Evolutionary conservation across 2,113 vertebrate species (phyloP).

Genomic region (Suricata suricatta): DNA sequence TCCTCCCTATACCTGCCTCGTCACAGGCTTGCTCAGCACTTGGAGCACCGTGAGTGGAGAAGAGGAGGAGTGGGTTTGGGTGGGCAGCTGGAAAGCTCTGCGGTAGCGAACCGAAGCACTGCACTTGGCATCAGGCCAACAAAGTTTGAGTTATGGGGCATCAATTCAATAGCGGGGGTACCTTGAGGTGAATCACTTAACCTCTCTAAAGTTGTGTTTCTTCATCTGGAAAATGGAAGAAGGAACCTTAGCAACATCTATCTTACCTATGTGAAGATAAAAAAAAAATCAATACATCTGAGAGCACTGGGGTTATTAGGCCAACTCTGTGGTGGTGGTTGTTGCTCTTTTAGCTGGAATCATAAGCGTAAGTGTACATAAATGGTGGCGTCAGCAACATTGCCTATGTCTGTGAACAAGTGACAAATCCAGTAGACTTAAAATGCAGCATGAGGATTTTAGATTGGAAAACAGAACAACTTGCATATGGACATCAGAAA

Average conservation of each 20-base stretch:
- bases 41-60: not conserved
- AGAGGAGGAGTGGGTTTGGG: not conserved
- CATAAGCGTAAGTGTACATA: not conserved
- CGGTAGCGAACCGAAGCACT: not conserved
- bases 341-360: not conserved
- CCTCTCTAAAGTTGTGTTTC: not conserved
- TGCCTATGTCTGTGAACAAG: not conserved
- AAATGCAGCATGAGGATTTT: not conserved
- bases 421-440: not conserved
- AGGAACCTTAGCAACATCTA: not conserved
- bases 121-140: not conserved
- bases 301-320: not conserved
- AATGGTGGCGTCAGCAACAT: not conserved
- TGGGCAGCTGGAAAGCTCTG: not conserved
- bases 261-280: not conserved
- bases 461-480: not conserved
- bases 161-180: not conserved
- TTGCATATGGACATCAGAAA: not conserved
- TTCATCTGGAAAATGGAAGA: not conserved
- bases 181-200: not conserved
- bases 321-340: not conserved
- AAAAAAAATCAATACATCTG: not conserved
- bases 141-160: not conserved
- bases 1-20: not conserved
- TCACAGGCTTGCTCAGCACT: fast-evolving